These are phyloP conservation scores for Merops nubicus DNA, from an alignment of 2,113 vertebrate species.

Conservation along the genomic window DNA sequence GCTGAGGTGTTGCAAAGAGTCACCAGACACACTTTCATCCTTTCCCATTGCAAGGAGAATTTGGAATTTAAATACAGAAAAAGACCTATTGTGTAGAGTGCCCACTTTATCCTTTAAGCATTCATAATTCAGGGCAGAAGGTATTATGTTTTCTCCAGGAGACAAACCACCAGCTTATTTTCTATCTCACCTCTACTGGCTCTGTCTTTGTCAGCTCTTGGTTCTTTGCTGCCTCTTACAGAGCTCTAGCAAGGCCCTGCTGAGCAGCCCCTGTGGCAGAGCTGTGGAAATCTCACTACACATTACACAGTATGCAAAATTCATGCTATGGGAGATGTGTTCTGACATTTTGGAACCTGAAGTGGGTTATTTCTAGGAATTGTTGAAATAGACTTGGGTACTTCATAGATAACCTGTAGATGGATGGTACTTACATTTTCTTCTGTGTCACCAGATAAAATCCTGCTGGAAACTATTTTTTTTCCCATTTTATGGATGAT, in stretches of 20 bases:
- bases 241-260: rapidly evolving
- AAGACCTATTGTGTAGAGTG: not conserved
- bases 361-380: not conserved
- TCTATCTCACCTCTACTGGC: not conserved
- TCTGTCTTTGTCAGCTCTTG: not conserved
- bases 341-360: not conserved
- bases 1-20: not conserved
- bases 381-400: not conserved
- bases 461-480: not conserved
- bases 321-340: not conserved
- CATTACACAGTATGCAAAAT: not conserved
- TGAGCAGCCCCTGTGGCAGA: not conserved
- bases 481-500: not conserved
- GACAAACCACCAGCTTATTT: not conserved
- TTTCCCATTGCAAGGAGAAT: not conserved
- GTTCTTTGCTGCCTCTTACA: not conserved
- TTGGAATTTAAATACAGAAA: not conserved
- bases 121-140: not conserved
- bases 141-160: not conserved
- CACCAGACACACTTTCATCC: not conserved
- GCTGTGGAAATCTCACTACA: not conserved
- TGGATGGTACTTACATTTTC: not conserved
- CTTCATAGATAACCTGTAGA: not conserved
- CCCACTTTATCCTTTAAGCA: not conserved
- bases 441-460: not conserved